Evolutionary conservation across 1,140 invertebrate genomes (phyloP), one percentile per base, ranked within the genome.

Genomic region (Homarus americanus): DNA sequence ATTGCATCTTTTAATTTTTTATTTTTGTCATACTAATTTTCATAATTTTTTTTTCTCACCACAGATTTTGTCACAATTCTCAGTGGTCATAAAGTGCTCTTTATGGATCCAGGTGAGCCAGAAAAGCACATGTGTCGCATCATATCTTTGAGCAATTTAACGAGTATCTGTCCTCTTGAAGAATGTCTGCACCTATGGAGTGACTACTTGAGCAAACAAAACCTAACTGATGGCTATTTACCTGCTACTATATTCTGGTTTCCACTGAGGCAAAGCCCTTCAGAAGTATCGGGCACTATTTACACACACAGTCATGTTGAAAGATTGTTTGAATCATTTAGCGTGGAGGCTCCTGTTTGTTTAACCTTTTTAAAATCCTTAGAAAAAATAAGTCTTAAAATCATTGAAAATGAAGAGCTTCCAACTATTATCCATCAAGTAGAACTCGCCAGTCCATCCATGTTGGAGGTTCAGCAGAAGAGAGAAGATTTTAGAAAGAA

Each of bases 91-190:
- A 10, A 63, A n/a, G 75, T 79, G 36, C 76, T 87, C 9, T 79
- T 87, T 34, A 87, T 87, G 85, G 85, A 87, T 53, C 85, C 85
- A 40, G 41, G 73, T 63, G 53, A 87, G 38, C 75, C 85, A 7
- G 85, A 80, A 75, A 40, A 53, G 15, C 40, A 58, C 28, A 87
- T 87, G 85, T 87, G 85, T 9, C 75, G 85, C 49, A 63, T 28
- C 24, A 49, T 87, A 20, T 34, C 44, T 63, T 53, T 87, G 10
- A 34, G 40, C 15, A 32, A 66, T 0, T 49, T 87, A 24, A 79
- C 28, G 28, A 7, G 32, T 38, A 63, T 87, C n/a, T 24, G 78
- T 1, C 75, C 85, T 15, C 17, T 20, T 0, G 32, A 78, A 0
- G 36, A 24, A 7, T 41, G 36, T 34, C 75, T 38, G n/a, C 20